A percentile compares a stretch with the other conserved stretches of the same genome.
These are phyloP conservation scores for Okapia johnstoni DNA, from an alignment of 2,113 vertebrate genomes.

Conservation along the genomic window DNA sequence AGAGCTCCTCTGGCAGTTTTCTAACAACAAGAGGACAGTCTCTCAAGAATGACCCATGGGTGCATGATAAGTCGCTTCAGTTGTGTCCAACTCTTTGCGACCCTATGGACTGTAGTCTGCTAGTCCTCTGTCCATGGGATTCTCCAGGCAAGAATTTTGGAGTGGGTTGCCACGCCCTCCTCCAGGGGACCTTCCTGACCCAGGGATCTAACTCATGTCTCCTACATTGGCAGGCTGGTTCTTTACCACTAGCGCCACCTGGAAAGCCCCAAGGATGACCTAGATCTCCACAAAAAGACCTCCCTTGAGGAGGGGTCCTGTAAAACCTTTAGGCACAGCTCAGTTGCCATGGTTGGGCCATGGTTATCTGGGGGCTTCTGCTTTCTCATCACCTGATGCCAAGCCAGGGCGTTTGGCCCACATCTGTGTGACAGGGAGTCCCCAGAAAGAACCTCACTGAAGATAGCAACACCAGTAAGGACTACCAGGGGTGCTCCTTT, in stretches of 20 bases:
- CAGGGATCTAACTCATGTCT: not conserved
- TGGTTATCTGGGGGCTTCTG: not conserved
- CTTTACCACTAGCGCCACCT: not conserved
- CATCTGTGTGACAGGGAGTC: constrained; percentile 18
- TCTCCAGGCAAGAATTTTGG: not conserved
- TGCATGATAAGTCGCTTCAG: not conserved
- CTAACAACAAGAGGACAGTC: not conserved
- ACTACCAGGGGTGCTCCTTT: constrained; percentile 15
- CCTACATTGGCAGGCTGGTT: not conserved
- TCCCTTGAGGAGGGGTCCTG: not conserved
- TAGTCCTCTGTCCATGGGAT: not conserved
- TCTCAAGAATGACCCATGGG: not conserved
- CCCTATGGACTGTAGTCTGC: not conserved
- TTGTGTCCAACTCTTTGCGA: not conserved
- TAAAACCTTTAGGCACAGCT: not conserved
- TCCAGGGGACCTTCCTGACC: not conserved
- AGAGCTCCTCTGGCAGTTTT: not conserved
- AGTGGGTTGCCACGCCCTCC: not conserved
- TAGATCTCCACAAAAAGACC: not conserved
- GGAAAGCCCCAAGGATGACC: not conserved
- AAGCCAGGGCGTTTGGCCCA: constrained; percentile 23
- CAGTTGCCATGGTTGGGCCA: not conserved
- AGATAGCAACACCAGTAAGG: constrained; percentile 33
- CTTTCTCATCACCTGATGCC: constrained; percentile 13
- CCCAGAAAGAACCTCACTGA: constrained; percentile 42